A percentile compares a stretch with the other conserved stretches of the same genome.
These are phyloP conservation scores for Amphiprion ocellaris DNA, from an alignment of 2,113 vertebrate species.

Conservation along the genomic window DNA sequence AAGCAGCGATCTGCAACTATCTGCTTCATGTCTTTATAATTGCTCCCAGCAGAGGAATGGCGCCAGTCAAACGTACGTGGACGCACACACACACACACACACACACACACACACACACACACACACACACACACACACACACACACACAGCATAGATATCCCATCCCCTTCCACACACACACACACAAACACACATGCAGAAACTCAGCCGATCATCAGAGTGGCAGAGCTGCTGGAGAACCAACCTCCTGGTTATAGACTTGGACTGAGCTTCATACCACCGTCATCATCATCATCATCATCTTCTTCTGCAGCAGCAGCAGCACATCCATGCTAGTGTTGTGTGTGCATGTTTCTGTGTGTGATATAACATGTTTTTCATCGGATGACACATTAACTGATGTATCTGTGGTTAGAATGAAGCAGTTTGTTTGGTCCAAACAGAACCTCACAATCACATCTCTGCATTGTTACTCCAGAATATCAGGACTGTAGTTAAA, in stretches of 20 bases:
- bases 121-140: slow-evolving; percentile 24
- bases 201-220: slow-evolving; percentile 49
- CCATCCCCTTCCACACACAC: no score
- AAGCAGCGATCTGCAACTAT: slow-evolving; percentile 63
- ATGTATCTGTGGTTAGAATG: neutral
- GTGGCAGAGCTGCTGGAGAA: slow-evolving; percentile 49
- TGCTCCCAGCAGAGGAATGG: slow-evolving; percentile 75
- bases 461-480: neutral
- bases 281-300: slow-evolving; percentile 30
- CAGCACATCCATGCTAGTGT: neutral
- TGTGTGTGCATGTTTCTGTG: slow-evolving; percentile 25
- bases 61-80: slow-evolving; percentile 71
- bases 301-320: neutral
- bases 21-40: slow-evolving; percentile 80
- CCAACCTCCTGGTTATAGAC: slow-evolving; percentile 47
- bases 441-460: neutral
- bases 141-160: no score
- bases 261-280: slow-evolving; percentile 42
- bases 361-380: neutral
- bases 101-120: slow-evolving; percentile 19
- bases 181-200: slow-evolving; percentile 23
- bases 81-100: slow-evolving; percentile 18
- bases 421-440: neutral
- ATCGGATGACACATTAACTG: slow-evolving; percentile 7
- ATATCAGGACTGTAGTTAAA: neutral